A percentile compares a stretch with the other conserved stretches of the same genome.
phyloP scores from a whole-genome alignment of 2,113 vertebrate species.

The Felis catus region DNA sequence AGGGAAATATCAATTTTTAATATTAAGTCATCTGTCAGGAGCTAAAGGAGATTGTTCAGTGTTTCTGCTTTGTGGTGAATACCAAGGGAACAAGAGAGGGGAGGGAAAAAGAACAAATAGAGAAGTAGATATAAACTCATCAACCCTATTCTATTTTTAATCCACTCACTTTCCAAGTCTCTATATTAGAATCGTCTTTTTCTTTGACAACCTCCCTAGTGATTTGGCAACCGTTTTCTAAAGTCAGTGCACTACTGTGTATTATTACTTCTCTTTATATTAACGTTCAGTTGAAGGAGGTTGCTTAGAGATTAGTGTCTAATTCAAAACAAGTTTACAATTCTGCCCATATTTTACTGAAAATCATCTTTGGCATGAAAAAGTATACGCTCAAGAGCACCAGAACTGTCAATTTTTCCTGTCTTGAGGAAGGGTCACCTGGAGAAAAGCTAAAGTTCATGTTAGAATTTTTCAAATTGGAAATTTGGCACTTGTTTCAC shows the following conservation, averaged over 20 bases:
- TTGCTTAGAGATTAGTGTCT: neutral
- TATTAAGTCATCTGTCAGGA: neutral
- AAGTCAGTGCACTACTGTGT: neutral
- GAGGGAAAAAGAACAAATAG: neutral
- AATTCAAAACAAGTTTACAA: neutral
- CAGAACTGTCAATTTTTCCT: neutral
- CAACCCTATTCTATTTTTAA: neutral
- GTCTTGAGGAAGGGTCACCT: neutral
- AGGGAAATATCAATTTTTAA: neutral
- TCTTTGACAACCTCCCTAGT: neutral
- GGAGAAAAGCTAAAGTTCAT: constrained; percentile 33
- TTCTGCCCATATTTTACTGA: neutral
- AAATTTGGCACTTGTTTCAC: constrained; percentile 56
- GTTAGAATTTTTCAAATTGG: constrained; percentile 5
- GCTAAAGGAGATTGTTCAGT: neutral
- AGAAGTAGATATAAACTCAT: neutral
- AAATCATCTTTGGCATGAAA: neutral
- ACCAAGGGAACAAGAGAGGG: neutral
- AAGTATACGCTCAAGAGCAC: neutral
- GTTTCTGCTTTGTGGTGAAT: neutral
- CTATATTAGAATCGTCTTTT: neutral
- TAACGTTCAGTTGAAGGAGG: constrained; percentile 25
- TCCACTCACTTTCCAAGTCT: neutral
- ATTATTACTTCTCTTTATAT: neutral
- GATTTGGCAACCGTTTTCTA: neutral